phyloP scores from a whole-genome alignment of 2,113 vertebrate genomes.

The Nycticryphes semicollaris region DNA sequence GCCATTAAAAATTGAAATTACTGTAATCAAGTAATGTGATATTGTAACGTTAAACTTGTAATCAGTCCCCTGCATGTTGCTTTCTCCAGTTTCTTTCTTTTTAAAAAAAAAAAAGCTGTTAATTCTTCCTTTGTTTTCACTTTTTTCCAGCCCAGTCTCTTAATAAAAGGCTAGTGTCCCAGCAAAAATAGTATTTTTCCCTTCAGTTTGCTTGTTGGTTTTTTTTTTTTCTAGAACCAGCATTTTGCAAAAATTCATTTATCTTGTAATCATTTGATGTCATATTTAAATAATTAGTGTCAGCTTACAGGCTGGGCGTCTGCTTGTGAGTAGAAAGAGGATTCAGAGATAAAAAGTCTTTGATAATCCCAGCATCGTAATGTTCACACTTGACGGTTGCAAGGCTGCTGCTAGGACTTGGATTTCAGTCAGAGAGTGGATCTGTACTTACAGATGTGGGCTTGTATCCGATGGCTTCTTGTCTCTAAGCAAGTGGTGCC shows the following conservation, averaged over 20 bases:
- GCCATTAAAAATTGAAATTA: conserved; percentile 37
- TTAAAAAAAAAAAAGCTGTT: not conserved
- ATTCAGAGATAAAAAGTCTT: not conserved
- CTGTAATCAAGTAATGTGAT: conserved; percentile 45
- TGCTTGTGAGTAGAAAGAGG: not conserved
- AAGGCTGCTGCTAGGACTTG: not conserved
- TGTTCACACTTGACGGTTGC: not conserved
- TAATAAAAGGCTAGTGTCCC: not conserved
- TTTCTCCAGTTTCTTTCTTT: not conserved
- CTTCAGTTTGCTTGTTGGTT: not conserved
- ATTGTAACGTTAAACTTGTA: conserved; percentile 37
- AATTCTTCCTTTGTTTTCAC: conserved; percentile 34
- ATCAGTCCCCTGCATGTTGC: conserved; percentile 28
- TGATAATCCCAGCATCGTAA: not conserved
- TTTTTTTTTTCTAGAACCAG: not conserved
- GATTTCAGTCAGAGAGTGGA: not conserved
- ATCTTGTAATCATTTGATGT: not conserved
- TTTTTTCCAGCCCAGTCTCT: not conserved
- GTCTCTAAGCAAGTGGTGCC: not conserved
- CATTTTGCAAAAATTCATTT: not conserved
- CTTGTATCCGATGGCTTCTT: not conserved
- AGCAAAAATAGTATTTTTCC: not conserved
- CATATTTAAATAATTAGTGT: not conserved
- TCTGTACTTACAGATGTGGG: not conserved
- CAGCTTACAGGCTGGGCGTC: not conserved